Conservation (phyloP, 2,797 vertebrate species). For the Coendou prehensilis region DNA sequence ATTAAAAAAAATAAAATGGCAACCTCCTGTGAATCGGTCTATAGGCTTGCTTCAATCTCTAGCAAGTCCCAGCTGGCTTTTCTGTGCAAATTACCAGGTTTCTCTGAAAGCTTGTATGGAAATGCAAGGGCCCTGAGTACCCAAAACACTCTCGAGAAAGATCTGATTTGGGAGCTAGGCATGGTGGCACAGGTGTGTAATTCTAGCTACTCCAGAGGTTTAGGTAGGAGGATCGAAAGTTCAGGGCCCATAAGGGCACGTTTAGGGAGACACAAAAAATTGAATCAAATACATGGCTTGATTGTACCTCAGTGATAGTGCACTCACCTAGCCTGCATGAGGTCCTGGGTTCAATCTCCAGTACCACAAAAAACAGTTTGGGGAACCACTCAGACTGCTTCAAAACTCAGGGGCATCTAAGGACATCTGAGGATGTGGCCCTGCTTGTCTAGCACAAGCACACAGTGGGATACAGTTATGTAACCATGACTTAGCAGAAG, state of each 20-base stretch:
- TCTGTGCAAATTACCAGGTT: neutral
- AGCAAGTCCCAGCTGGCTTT: neutral
- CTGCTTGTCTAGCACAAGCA: neutral
- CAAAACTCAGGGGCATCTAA: neutral
- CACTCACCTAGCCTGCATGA: neutral
- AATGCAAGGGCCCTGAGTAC: neutral
- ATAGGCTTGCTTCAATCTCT: neutral
- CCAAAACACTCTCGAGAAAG: neutral
- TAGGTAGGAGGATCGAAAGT: neutral
- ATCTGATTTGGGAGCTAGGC: neutral
- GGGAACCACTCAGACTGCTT: neutral
- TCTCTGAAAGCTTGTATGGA: neutral
- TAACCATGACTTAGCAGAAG: neutral
- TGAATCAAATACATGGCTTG: neutral
- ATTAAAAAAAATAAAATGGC: neutral
- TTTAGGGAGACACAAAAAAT: neutral
- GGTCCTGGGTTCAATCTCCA: neutral
- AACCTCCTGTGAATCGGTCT: neutral
- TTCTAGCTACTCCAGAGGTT: neutral
- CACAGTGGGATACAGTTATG: neutral
- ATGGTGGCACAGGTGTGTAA: neutral
- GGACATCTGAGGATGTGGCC: neutral
- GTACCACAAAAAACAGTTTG: neutral
- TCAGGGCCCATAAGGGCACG: neutral
- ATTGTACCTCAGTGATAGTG: neutral